These are phyloP conservation scores for Rhorus exstirpatorius DNA, from an alignment of 2,888 invertebrate genomes.

Conservation along the genomic window DNA sequence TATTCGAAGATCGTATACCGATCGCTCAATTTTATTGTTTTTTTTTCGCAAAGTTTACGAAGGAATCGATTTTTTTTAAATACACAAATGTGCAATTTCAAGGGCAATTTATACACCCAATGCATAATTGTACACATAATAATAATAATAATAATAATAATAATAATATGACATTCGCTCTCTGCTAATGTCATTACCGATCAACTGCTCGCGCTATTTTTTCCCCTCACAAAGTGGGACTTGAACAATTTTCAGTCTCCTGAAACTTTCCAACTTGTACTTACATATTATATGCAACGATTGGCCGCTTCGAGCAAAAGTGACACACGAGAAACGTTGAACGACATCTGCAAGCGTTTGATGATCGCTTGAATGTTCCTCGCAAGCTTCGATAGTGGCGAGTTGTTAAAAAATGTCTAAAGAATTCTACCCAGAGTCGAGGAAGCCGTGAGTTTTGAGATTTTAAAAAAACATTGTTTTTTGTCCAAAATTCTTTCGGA, in stretches of 20 bases:
- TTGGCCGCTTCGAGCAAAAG: constrained; percentile 41
- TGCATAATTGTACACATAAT: too few relatives aligned
- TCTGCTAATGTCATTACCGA: constrained; percentile 28
- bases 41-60: not conserved
- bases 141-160: too few relatives aligned
- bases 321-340: constrained; percentile 29
- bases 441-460: not conserved
- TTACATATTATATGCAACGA: constrained; percentile 49
- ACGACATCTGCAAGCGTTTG: not conserved
- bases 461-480: too few relatives aligned
- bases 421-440: not conserved
- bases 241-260: constrained; percentile 58
- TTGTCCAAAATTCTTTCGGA: too few relatives aligned
- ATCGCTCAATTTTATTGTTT: not conserved
- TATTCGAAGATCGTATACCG: too few relatives aligned
- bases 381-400: constrained; percentile 8
- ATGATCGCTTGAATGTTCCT: not conserved
- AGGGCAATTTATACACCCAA: too few relatives aligned
- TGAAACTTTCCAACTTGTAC: constrained; percentile 70
- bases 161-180: constrained; percentile 52
- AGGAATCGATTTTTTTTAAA: constrained; percentile 42
- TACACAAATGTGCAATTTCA: too few relatives aligned
- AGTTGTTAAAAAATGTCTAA: too few relatives aligned
- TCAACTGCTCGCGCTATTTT: constrained; percentile 46
- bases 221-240: constrained; percentile 62